These are phyloP conservation scores for Papilio polyxenes DNA, from an alignment of 1,140 invertebrate genomes.

Conservation along the genomic window DNA sequence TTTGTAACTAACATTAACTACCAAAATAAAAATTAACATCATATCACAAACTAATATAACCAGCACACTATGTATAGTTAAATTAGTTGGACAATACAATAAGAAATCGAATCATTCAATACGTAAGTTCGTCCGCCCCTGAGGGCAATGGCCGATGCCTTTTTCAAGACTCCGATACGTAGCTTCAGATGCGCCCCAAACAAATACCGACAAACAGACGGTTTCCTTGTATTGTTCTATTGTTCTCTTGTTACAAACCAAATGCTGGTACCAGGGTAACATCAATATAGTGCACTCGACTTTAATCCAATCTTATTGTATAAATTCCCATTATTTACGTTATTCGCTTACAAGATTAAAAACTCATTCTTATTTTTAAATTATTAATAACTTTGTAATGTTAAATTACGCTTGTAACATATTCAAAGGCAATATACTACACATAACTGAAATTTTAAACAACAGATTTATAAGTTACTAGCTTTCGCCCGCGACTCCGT, in stretches of 20 bases:
- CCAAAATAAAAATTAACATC: neutral
- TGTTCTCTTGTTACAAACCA: constrained; percentile 41
- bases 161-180: constrained; percentile 30
- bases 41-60: neutral
- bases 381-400: too few species aligned
- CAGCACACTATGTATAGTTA: neutral
- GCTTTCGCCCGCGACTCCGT: too few species aligned
- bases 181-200: constrained; percentile 37
- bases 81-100: neutral
- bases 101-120: neutral
- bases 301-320: neutral
- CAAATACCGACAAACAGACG: constrained; percentile 38
- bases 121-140: constrained; percentile 2
- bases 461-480: too few species aligned
- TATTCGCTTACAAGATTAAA: neutral
- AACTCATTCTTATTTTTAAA: neutral
- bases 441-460: too few species aligned
- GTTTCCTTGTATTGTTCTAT: constrained; percentile 50
- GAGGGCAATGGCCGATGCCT: constrained; percentile 18
- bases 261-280: constrained; percentile 21
- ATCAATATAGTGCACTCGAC: constrained; percentile 4
- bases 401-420: too few species aligned
- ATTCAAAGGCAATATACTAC: too few species aligned
- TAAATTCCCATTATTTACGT: neutral
- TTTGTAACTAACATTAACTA: neutral